phyloP scores from a whole-genome alignment of 2,113 vertebrate species.

The Thalassoma bifasciatum region DNA sequence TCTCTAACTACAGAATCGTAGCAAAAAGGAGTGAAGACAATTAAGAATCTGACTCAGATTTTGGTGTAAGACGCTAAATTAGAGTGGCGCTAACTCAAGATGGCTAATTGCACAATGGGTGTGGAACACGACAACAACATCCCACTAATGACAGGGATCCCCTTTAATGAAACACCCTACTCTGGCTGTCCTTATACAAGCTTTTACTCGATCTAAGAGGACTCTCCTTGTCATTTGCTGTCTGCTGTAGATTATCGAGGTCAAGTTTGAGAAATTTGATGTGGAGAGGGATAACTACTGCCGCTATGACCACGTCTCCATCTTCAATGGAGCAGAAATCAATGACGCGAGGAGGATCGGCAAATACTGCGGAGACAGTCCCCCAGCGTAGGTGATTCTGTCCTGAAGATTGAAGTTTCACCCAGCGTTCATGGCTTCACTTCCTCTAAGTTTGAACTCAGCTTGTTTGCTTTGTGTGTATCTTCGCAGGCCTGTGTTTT shows the following conservation, averaged over 20 bases:
- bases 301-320: slow-evolving; percentile 94
- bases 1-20: no score
- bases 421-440: neutral
- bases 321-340: slow-evolving; percentile 94
- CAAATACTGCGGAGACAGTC: slow-evolving; percentile 96
- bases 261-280: slow-evolving; percentile 98
- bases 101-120: neutral
- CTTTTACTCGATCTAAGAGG: neutral
- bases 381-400: slow-evolving; percentile 90
- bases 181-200: neutral
- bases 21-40: no score
- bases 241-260: slow-evolving; percentile 87
- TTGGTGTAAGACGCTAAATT: neutral
- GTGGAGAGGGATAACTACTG: slow-evolving; percentile 98
- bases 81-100: neutral
- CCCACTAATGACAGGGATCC: slow-evolving; percentile 7
- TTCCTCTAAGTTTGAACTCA: slow-evolving; percentile 23
- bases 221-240: neutral
- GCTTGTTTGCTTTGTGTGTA: slow-evolving; percentile 21
- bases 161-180: slow-evolving; percentile 14
- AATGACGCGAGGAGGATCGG: slow-evolving; percentile 95
- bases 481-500: slow-evolving; percentile 90
- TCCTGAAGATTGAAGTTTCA: slow-evolving; percentile 17
- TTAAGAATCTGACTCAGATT: neutral
- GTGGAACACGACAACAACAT: slow-evolving; percentile 19